These are phyloP conservation scores for Orchesellides sinensis DNA, from an alignment of 2,888 invertebrate species.

Conservation along the genomic window DNA sequence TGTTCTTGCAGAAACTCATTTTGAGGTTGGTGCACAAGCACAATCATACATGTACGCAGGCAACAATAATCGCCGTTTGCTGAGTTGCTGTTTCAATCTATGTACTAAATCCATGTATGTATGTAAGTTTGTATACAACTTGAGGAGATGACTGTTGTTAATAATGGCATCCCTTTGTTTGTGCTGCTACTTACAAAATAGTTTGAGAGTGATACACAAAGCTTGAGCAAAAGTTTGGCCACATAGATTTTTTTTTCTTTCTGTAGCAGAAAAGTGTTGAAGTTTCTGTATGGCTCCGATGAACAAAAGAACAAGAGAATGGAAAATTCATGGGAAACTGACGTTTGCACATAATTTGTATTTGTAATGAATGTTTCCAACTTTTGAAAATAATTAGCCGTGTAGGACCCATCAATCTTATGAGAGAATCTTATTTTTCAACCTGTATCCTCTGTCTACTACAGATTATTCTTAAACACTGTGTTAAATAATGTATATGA, in stretches of 20 bases:
- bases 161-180: constrained; percentile 7
- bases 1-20: constrained; percentile 36
- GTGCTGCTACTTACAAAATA: constrained; percentile 14
- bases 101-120: neutral
- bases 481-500: no score
- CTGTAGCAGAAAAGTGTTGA: constrained; percentile 34
- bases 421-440: constrained; percentile 40
- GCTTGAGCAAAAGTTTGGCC: constrained; percentile 16
- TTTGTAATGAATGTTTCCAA: constrained; percentile 69
- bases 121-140: constrained; percentile 5
- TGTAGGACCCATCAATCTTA: constrained; percentile 73
- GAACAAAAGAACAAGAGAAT: constrained; percentile 50
- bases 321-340: constrained; percentile 66
- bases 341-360: constrained; percentile 66
- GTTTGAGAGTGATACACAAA: neutral
- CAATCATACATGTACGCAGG: constrained; percentile 32
- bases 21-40: constrained; percentile 54
- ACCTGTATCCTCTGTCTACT: neutral
- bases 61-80: no score
- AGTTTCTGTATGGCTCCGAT: constrained; percentile 30
- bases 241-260: constrained; percentile 27
- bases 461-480: neutral
- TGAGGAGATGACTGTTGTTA: neutral
- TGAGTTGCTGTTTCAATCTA: no score
- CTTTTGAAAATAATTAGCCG: constrained; percentile 74